These are phyloP conservation scores for Anneissia japonica DNA, from an alignment of 35 echinoderm and acorn worm species.

Conservation along the genomic window DNA sequence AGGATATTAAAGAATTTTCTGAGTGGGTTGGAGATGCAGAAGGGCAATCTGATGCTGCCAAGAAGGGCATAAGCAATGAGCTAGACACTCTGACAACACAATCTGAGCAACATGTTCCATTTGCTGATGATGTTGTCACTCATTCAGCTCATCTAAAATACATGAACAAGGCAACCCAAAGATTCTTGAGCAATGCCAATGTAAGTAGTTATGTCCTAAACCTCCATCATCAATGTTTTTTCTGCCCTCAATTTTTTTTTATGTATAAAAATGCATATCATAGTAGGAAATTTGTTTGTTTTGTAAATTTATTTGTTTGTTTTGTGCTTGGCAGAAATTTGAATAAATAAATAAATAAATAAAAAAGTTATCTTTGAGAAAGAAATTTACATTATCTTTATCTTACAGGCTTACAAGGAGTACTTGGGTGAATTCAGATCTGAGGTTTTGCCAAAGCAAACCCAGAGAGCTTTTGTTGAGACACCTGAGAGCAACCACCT, in stretches of 20 bases:
- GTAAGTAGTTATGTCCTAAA: slow-evolving; percentile 42
- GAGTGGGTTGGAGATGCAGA: slow-evolving; percentile 75
- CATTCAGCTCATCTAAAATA: slow-evolving; percentile 89
- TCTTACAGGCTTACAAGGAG: slow-evolving; percentile 61
- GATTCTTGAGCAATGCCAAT: slow-evolving; percentile 57
- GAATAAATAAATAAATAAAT: too few species aligned
- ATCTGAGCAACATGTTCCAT: slow-evolving; percentile 54
- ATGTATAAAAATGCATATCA: too few species aligned
- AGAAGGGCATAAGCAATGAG: slow-evolving; percentile 52
- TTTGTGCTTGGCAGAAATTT: too few species aligned
- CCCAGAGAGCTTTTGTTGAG: slow-evolving; percentile 64
- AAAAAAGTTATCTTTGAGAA: too few species aligned
- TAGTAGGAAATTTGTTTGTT: too few species aligned
- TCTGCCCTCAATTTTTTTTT: too few species aligned
- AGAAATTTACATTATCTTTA: not conserved
- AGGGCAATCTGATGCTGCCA: slow-evolving; percentile 51
- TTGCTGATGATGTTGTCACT: slow-evolving; percentile 86
- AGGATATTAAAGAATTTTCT: slow-evolving; percentile 59
- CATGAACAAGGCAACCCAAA: slow-evolving; percentile 66
- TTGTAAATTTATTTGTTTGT: too few species aligned
- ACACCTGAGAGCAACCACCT: slow-evolving; percentile 56
- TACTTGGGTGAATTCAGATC: slow-evolving; percentile 73
- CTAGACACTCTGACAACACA: slow-evolving; percentile 38
- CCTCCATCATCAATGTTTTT: too few species aligned
- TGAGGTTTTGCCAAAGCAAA: slow-evolving; percentile 53